Percentiles rank a stretch among this genome's conserved stretches.
phyloP scores from a whole-genome alignment of 2,888 invertebrate genomes.

The Acanthosepion lycidas region DNA sequence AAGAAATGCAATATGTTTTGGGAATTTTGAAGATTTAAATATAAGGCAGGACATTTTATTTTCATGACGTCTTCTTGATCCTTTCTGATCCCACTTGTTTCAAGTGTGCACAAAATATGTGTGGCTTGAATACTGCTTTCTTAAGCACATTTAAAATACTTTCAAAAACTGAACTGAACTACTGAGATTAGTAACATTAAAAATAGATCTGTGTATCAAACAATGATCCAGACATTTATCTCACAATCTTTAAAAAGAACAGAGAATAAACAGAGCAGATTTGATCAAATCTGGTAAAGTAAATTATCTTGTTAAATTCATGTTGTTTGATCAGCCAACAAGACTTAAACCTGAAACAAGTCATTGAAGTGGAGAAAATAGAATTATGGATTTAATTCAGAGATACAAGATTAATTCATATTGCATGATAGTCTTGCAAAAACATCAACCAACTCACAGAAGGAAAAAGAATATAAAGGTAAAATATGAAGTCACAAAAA shows the following conservation, averaged over 20 bases:
- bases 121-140: too few relatives aligned
- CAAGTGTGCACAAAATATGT: too few relatives aligned
- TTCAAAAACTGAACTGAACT: not conserved
- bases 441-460: too few relatives aligned
- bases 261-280: not conserved
- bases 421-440: not conserved
- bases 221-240: not conserved
- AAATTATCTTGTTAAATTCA: not conserved
- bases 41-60: too few relatives aligned
- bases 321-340: constrained; percentile 4
- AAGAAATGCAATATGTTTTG: too few relatives aligned
- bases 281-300: not conserved
- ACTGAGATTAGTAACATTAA: not conserved
- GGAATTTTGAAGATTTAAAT: too few relatives aligned
- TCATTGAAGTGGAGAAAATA: not conserved
- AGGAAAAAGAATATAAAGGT: not conserved
- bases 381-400: not conserved
- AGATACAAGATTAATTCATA: not conserved
- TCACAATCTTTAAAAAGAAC: not conserved
- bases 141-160: too few relatives aligned
- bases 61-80: too few relatives aligned
- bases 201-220: not conserved
- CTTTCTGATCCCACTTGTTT: too few relatives aligned
- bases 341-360: not conserved
- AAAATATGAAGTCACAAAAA: not conserved